Base-by-base conservation (phyloP, 2,888 invertebrate genomes). In the Scaptomyza reducta region DNA sequence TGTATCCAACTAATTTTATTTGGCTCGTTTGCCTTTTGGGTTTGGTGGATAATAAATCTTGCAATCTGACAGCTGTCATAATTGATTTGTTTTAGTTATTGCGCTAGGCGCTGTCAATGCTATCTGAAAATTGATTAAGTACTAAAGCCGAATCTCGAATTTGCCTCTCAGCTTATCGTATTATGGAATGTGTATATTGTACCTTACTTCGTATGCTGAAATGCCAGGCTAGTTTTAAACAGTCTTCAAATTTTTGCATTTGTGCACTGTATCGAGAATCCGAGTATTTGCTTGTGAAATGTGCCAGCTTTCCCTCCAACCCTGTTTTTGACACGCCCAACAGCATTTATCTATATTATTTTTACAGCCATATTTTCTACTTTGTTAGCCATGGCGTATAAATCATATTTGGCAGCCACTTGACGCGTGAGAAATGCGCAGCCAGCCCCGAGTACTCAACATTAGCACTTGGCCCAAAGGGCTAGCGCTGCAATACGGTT, bases 371-470 rank as follows among this genome's bases (percentile, higher is more conserved):
- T 72, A 86, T 77, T 75, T 70, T 61, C 54, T 69, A 60, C 71
- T 70, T 56, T 70, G 67, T 70, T 63, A 64, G 58, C 76, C 70
- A 77, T 61, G 63, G 58, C 63, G 70, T 70, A 84, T 84, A 84
- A 84, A 84, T 84, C 84, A 84, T 79, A 68, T 87, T 80, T 86
- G 84, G 84, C 85, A 84, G 75, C 67, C 82, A 87, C 77, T 84
- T 84, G 82, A 75, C 75, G 73, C 77, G 73, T 79, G 79, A 72
- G 79, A 79, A 79, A 75, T 73, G 77, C 73, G 47, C 80, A 79
- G 60, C 64, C 70, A 77, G 59, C 47, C 49, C 64, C 60, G 54
- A 47, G 49, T 54, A 64, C 64, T 69, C 61, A 44, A 63, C 70
- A 77, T 66, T 68, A 68, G 59, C 51, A 70, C 65, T 73, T 62